phyloP scores from a whole-genome alignment of 2,888 invertebrate genomes.

The Troides helena region DNA sequence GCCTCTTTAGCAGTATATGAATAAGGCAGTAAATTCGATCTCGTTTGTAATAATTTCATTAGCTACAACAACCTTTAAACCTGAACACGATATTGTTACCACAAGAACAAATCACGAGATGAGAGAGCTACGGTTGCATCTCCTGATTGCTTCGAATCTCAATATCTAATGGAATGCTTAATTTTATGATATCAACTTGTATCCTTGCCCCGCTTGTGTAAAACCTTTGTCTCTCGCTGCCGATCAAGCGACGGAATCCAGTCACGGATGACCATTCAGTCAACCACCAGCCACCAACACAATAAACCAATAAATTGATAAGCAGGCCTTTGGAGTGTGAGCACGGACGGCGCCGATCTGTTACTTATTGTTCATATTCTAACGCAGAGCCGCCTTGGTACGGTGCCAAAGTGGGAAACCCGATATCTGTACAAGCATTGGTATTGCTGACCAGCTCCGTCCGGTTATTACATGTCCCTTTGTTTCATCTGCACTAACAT shows the following conservation, averaged over 20 bases:
- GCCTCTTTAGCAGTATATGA: too few relatives aligned
- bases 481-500: too few relatives aligned
- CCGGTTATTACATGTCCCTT: neutral
- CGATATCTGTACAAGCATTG: slow-evolving; percentile 11
- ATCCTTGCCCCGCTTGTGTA: too few relatives aligned
- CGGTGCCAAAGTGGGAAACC: slow-evolving; percentile 26
- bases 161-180: too few relatives aligned
- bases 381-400: slow-evolving; percentile 26
- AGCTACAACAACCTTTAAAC: too few relatives aligned
- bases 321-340: slow-evolving; percentile 20
- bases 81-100: too few relatives aligned
- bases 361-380: slow-evolving; percentile 29
- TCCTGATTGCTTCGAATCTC: too few relatives aligned
- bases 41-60: too few relatives aligned
- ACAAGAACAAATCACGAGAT: too few relatives aligned
- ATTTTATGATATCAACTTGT: too few relatives aligned
- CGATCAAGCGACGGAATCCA: neutral
- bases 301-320: slow-evolving; percentile 30
- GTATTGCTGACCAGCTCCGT: slow-evolving; percentile 4
- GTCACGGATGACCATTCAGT: slow-evolving; percentile 28
- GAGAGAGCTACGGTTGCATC: too few relatives aligned
- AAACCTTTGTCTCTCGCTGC: neutral
- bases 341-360: slow-evolving; percentile 27
- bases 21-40: too few relatives aligned
- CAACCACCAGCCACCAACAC: slow-evolving; percentile 19